These are phyloP conservation scores for Propithecus deckenii DNA, from an alignment of 2,797 vertebrate genomes.

Conservation along the genomic window DNA sequence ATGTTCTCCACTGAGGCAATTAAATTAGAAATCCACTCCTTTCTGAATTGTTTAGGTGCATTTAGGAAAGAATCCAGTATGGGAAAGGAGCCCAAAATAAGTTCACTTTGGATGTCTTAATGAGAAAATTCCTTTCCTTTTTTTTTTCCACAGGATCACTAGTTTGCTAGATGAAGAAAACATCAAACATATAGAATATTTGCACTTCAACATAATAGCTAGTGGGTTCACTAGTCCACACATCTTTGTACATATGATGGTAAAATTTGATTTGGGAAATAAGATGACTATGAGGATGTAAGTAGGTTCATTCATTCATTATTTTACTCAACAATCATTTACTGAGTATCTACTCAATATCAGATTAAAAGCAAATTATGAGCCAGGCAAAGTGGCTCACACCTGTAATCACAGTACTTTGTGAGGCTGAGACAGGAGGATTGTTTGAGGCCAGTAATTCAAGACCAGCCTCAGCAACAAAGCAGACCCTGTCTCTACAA, in stretches of 20 bases:
- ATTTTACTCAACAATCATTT: conserved; percentile 1
- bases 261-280: background rate
- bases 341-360: background rate
- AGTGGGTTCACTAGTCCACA: background rate
- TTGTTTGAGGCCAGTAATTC: background rate
- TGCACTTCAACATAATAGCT: background rate
- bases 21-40: background rate
- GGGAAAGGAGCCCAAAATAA: background rate
- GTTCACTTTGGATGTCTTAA: background rate
- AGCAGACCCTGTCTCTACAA: background rate
- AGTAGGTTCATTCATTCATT: background rate
- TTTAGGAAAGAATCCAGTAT: background rate
- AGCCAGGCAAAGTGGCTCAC: background rate
- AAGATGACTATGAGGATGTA: background rate
- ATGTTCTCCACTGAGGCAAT: background rate
- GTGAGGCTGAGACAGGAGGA: background rate
- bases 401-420: background rate
- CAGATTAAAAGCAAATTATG: background rate
- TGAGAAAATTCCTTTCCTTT: background rate
- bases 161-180: background rate
- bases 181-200: background rate
- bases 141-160: background rate
- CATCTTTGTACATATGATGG: background rate
- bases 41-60: background rate
- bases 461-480: background rate